Conservation (phyloP, 2,113 vertebrate species). For the Progne subis region DNA sequence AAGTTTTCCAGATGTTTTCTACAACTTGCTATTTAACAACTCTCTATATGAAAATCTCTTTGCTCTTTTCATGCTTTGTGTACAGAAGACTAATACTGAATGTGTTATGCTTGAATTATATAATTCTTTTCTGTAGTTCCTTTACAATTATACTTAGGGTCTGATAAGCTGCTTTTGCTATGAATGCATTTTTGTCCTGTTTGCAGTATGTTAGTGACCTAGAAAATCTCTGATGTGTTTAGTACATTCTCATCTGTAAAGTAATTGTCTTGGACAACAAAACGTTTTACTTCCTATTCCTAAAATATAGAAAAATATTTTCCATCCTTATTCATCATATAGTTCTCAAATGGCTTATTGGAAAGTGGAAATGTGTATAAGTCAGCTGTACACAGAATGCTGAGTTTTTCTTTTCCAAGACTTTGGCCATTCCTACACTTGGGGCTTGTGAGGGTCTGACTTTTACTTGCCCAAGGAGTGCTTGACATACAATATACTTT, state of each 20-base stretch:
- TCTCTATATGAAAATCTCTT: background rate
- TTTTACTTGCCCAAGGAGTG: background rate
- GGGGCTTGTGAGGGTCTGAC: background rate
- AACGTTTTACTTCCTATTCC: background rate
- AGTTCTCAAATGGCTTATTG: background rate
- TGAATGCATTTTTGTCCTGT: slow-evolving; percentile 14
- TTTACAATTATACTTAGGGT: background rate
- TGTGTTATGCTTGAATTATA: background rate
- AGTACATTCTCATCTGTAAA: background rate
- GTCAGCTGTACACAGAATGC: background rate
- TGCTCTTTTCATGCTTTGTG: background rate
- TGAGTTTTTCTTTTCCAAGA: background rate
- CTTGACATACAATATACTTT: background rate
- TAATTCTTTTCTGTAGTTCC: background rate
- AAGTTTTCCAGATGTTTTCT: background rate
- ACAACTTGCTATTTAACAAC: background rate
- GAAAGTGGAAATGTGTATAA: background rate
- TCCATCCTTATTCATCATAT: background rate
- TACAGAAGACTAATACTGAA: background rate
- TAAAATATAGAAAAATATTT: background rate
- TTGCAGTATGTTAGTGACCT: background rate
- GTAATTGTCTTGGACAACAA: background rate
- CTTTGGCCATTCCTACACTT: background rate
- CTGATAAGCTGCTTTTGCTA: slow-evolving; percentile 13
- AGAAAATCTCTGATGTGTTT: background rate